Evolutionary conservation across 2,888 invertebrate species (phyloP), one percentile per base, ranked within the genome.

Genomic region (Hirtodrosophila histrioides): DNA sequence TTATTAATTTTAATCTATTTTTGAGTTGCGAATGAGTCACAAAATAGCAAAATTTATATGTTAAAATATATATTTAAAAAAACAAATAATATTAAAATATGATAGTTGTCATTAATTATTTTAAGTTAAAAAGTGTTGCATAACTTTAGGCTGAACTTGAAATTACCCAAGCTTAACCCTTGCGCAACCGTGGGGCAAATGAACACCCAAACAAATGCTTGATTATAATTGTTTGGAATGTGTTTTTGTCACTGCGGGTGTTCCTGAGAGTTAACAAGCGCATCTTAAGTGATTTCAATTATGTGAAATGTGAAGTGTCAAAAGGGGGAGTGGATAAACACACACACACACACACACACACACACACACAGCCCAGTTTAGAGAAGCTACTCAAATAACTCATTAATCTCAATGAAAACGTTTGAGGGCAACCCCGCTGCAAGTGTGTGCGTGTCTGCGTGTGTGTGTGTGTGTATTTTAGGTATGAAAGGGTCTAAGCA

Each of bases 331-430:
- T 45, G 33, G 17, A 44, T 37, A 24, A 17, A 29, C 60, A 27
- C 36, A 33, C 48, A 29, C 35, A 10, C 10, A 9, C 35, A 7
- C 12, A 37, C 27, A 55, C 3, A 40, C 33, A 31, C n/a, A 9
- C 9, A 29, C 12, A 41, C 35, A 17, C n/a, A 11, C 46, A 33
- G 17, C 50, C 10, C n/a, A n/a, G 23, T 10, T 41, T n/a, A 33
- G 4, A 39, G 37, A 44, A 71, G 50, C 36, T 62, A 54, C 62
- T 81, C 68, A 77, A 78, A 58, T 77, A 66, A 49, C 68, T 54
- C 87, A 87, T 83, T 85, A 78, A 83, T 86, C 75, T 85, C 77
- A 78, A 83, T 83, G 61, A 77, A 78, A 44, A 17, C 2, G 17
- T 17, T 17, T 17, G 17, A 17, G 17, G 17, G 17, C 17, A n/a